A percentile compares a stretch with the other conserved stretches of the same genome.
These are phyloP conservation scores for Drosophila watanabei DNA, from an alignment of 1,140 invertebrate species.

Conservation along the genomic window DNA sequence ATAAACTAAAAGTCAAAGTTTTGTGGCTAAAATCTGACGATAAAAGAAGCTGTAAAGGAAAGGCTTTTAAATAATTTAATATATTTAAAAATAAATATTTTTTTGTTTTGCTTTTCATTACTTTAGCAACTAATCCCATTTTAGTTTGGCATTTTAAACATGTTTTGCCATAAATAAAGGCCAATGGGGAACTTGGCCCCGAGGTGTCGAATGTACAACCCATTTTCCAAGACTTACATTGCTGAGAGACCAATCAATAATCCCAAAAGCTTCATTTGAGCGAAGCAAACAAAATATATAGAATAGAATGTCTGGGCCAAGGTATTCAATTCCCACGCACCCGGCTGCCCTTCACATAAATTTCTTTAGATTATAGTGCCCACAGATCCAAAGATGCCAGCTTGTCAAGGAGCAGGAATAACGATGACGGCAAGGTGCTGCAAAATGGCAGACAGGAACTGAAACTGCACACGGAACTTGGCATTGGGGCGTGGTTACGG, in stretches of 20 bases:
- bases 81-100: neutral
- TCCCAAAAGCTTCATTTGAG: constrained; percentile 60
- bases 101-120: neutral
- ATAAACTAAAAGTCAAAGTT: constrained; percentile 11
- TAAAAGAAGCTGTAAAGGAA: neutral
- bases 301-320: constrained; percentile 36
- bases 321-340: constrained; percentile 30
- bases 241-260: constrained; percentile 45
- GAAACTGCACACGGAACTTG: constrained; percentile 47
- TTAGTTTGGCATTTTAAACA: neutral
- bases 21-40: neutral
- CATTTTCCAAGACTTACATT: constrained; percentile 10
- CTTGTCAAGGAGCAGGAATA: constrained; percentile 54
- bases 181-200: neutral
- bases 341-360: constrained; percentile 30
- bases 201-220: neutral
- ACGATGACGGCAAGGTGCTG: constrained; percentile 65
- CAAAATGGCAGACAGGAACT: constrained; percentile 49
- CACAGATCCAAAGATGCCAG: constrained; percentile 71
- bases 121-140: neutral
- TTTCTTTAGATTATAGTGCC: constrained; percentile 74
- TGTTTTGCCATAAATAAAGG: constrained; percentile 1
- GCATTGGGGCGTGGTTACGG: constrained; percentile 11
- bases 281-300: constrained; percentile 68
- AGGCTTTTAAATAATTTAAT: neutral